These are phyloP conservation scores for Coryphaenoides rupestris DNA, from an alignment of 2,113 vertebrate species.

Conservation along the genomic window DNA sequence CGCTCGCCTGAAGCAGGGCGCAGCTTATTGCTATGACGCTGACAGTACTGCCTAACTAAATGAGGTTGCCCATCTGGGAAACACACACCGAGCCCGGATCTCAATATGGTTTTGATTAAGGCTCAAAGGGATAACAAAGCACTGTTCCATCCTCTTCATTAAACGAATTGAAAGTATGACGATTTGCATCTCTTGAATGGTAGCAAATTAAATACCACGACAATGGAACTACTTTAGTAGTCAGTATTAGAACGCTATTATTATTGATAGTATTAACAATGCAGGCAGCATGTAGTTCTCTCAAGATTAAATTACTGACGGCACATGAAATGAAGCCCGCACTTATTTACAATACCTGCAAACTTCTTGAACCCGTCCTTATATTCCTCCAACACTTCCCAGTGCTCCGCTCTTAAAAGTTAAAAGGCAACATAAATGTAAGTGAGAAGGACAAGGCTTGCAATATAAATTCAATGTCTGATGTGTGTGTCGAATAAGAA, in stretches of 20 bases:
- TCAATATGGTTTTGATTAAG: too few species aligned
- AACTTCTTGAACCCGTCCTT: conserved; percentile 88
- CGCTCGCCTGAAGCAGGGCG: too few species aligned
- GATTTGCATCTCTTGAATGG: too few species aligned
- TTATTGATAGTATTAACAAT: too few species aligned
- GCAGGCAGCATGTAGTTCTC: too few species aligned
- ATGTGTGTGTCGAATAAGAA: neutral
- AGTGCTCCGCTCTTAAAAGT: conserved; percentile 83
- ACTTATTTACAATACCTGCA: conserved; percentile 79
- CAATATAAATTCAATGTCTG: neutral
- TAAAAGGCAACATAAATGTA: neutral
- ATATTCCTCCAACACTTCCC: conserved; percentile 89
- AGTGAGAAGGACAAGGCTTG: neutral
- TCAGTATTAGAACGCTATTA: too few species aligned
- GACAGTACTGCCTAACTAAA: conserved; percentile 18
- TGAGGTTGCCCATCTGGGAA: conserved; percentile 19
- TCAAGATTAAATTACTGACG: too few species aligned
- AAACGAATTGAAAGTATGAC: too few species aligned
- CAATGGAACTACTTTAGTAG: too few species aligned
- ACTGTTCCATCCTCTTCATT: too few species aligned
- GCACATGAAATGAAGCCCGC: neutral
- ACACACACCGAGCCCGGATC: neutral
- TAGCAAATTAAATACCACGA: too few species aligned
- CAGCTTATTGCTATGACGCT: conserved; percentile 11
- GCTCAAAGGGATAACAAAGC: too few species aligned